A percentile compares a stretch with the other conserved stretches of the same genome.
phyloP scores from a whole-genome alignment of 2,888 invertebrate species.

The Chaitophorus viminalis region DNA sequence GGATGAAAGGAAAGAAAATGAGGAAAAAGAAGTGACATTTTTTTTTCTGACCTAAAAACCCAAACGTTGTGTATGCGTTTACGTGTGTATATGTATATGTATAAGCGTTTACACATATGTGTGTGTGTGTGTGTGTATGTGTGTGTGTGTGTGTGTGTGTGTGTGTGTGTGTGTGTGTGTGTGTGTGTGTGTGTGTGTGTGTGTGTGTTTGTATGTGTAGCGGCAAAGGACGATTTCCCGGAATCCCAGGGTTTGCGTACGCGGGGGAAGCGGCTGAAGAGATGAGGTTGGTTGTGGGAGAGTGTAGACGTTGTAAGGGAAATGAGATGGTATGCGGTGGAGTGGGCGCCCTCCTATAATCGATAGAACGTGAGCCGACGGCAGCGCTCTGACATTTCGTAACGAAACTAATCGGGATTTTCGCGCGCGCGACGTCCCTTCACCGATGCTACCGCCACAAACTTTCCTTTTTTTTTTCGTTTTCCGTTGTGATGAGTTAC shows the following conservation, averaged over 20 bases:
- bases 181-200: background rate
- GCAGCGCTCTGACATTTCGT: conserved; percentile 57
- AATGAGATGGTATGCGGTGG: background rate
- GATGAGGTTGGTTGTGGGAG: background rate
- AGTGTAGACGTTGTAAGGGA: background rate
- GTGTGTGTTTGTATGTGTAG: background rate
- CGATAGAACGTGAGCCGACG: conserved; percentile 61
- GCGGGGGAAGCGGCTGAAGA: background rate
- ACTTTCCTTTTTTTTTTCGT: background rate
- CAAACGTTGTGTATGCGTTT: background rate
- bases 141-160: background rate
- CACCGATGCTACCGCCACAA: background rate
- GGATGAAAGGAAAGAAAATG: too few species aligned
- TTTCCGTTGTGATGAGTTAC: too few species aligned
- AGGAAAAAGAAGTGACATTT: background rate
- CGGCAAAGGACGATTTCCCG: conserved; percentile 11
- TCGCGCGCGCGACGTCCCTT: background rate
- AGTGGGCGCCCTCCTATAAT: conserved; percentile 18
- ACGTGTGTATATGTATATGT: background rate
- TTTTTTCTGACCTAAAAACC: background rate
- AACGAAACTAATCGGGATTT: conserved; percentile 55
- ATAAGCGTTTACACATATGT: too few species aligned
- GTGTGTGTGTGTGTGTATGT: too few species aligned
- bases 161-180: too few species aligned
- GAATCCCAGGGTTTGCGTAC: background rate